phyloP scores from a whole-genome alignment of 2,113 vertebrate genomes.

The Nibea albiflora region DNA sequence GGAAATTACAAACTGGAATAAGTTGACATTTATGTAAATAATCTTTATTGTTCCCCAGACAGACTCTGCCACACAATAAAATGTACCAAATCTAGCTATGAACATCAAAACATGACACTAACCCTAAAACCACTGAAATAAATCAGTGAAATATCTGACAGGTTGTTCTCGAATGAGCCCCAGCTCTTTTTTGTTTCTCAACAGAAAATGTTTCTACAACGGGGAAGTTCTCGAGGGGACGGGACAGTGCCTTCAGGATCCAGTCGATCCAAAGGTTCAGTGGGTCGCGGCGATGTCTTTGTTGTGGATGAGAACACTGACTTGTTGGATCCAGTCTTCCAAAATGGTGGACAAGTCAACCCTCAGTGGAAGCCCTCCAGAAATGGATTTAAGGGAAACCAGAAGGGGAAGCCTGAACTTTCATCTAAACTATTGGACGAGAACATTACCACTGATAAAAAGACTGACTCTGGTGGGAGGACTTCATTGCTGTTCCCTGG shows the following conservation, averaged over 20 bases:
- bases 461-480: not conserved
- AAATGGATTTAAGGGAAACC: conserved; percentile 60
- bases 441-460: conserved; percentile 86
- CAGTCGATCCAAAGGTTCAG: conserved; percentile 55
- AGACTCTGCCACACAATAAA: conserved; percentile 4
- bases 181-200: conserved; percentile 34
- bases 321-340: conserved; percentile 73
- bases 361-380: conserved; percentile 57
- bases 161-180: not conserved
- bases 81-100: not conserved
- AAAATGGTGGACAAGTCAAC: conserved; percentile 61
- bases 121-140: not conserved
- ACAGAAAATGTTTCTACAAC: conserved; percentile 55
- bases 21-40: not conserved
- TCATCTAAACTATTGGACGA: conserved; percentile 78
- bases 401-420: conserved; percentile 80
- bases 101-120: conserved; percentile 10
- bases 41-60: not conserved
- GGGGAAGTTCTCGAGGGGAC: conserved; percentile 73
- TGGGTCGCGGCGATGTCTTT: conserved; percentile 76
- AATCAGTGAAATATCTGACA: not conserved
- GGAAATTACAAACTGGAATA: conserved; percentile 3
- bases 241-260: conserved; percentile 73
- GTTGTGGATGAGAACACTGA: conserved; percentile 85
- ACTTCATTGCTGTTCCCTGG: conserved; percentile 29